Conservation (phyloP, 35 echinoderm and acorn worm species). For the Ptychodera flava region DNA sequence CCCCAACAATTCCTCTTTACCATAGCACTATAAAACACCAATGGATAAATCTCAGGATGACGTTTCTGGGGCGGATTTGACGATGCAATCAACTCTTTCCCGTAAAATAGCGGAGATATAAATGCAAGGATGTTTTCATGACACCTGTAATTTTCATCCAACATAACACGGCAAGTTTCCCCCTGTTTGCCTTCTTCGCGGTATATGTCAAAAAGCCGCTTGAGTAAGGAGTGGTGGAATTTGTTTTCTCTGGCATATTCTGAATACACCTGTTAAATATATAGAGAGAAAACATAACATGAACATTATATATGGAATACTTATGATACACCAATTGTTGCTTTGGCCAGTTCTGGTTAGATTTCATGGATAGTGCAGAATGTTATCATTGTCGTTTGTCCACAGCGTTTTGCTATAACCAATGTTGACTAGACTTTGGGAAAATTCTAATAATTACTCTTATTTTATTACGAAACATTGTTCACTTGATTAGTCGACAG, state of each 20-base stretch:
- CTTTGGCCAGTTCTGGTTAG: too few species aligned
- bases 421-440: too few species aligned
- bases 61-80: conserved; percentile 9
- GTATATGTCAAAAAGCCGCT: conserved; percentile 41
- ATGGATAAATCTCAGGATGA: conserved; percentile 55
- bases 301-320: too few species aligned
- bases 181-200: conserved; percentile 14
- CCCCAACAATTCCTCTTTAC: conserved; percentile 56
- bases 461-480: too few species aligned
- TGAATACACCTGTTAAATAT: conserved; percentile 51
- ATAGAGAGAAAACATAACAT: background rate
- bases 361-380: too few species aligned
- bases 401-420: too few species aligned
- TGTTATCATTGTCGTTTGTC: too few species aligned
- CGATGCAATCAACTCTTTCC: conserved; percentile 25
- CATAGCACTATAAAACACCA: conserved; percentile 55
- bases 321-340: too few species aligned
- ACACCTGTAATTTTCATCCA: conserved; percentile 68
- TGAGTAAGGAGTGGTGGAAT: conserved; percentile 61
- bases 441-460: too few species aligned
- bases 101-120: conserved; percentile 43
- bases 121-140: conserved; percentile 59
- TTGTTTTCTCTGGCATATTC: conserved; percentile 13
- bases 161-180: background rate
- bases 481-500: too few species aligned